phyloP scores from a whole-genome alignment of 92 coral and sea anemone species.

The Zoanthus sociatus region DNA sequence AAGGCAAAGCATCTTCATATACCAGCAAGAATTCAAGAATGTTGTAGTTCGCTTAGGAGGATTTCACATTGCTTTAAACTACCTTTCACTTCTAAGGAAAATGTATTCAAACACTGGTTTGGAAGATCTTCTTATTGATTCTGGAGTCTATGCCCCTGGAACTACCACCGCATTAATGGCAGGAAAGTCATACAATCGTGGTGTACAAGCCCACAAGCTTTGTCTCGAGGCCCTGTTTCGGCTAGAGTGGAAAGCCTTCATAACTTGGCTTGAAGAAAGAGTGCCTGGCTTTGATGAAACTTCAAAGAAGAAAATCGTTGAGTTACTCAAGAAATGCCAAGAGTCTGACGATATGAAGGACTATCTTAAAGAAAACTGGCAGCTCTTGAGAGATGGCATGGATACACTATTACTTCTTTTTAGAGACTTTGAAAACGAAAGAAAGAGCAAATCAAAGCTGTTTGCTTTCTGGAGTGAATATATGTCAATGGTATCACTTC shows the following conservation, averaged over 20 bases:
- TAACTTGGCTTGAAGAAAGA: too few species aligned
- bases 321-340: too few species aligned
- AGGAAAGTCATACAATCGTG: slow-evolving; percentile 78
- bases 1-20: slow-evolving; percentile 76
- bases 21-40: slow-evolving; percentile 60
- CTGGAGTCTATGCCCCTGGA: slow-evolving; percentile 73
- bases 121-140: slow-evolving; percentile 73
- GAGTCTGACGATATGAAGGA: too few species aligned
- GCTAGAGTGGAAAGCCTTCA: slow-evolving; percentile 69
- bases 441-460: too few species aligned
- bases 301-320: too few species aligned
- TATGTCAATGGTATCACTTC: too few species aligned
- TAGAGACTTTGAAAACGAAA: too few species aligned
- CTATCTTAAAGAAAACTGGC: too few species aligned
- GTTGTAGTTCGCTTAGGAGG: slow-evolving; percentile 72
- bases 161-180: slow-evolving; percentile 63
- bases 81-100: slow-evolving; percentile 48
- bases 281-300: too few species aligned
- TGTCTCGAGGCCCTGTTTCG: slow-evolving; percentile 72
- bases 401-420: too few species aligned
- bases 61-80: slow-evolving; percentile 50
- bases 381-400: too few species aligned
- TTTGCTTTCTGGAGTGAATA: too few species aligned
- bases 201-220: slow-evolving; percentile 80
- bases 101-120: slow-evolving; percentile 43